Conservation (phyloP, 2,113 vertebrate genomes). For the Oxyruncus cristatus region DNA sequence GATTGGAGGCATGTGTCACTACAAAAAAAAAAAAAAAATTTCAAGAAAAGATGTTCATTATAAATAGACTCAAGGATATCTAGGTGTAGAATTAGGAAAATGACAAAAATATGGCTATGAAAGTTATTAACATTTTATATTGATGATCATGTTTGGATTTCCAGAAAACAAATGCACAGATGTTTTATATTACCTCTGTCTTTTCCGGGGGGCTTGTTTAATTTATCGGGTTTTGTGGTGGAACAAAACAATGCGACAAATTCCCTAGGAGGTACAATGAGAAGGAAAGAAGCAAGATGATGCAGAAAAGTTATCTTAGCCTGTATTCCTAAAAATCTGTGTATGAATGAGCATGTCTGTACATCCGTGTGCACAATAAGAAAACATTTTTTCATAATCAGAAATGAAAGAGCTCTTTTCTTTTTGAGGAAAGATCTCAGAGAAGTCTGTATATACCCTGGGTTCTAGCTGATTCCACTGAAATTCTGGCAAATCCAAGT, state of each 20-base stretch:
- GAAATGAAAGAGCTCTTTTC: background rate
- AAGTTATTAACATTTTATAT: slow-evolving; percentile 41
- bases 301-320: background rate
- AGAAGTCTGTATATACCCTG: background rate
- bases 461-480: background rate
- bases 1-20: slow-evolving; percentile 65
- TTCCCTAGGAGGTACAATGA: background rate
- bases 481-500: background rate
- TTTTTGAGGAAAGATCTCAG: background rate
- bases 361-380: background rate
- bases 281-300: background rate
- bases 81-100: slow-evolving; percentile 47
- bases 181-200: slow-evolving; percentile 25
- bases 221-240: background rate
- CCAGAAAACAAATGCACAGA: slow-evolving; percentile 18
- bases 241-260: slow-evolving; percentile 10
- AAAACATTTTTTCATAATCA: background rate
- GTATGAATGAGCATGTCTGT: background rate
- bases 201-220: background rate
- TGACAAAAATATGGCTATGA: slow-evolving; percentile 24
- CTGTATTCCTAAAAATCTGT: background rate
- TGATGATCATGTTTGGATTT: slow-evolving; percentile 6
- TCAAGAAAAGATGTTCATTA: slow-evolving; percentile 12
- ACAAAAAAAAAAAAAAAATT: background rate
- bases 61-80: slow-evolving; percentile 56